A percentile compares a stretch with the other conserved stretches of the same genome.
phyloP scores from a whole-genome alignment of 2,888 invertebrate genomes.

The Ormyrus labotus region DNA sequence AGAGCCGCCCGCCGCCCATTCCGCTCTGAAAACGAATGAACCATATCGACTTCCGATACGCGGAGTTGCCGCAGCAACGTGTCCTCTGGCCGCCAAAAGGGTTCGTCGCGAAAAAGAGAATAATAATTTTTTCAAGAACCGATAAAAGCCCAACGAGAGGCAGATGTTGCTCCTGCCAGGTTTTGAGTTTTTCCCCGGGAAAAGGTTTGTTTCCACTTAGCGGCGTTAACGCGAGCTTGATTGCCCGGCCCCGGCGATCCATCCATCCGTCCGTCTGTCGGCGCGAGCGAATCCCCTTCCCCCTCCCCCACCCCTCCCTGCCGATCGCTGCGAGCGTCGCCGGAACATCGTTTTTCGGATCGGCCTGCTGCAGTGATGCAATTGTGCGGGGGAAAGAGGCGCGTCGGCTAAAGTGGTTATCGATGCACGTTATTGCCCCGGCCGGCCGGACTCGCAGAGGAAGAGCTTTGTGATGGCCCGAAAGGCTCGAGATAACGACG shows the following conservation, averaged over 20 bases:
- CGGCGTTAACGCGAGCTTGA: constrained; percentile 69
- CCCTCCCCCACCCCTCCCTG: neutral
- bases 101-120: constrained; percentile 2
- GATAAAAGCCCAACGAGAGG: constrained; percentile 41
- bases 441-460: too few species aligned
- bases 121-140: constrained; percentile 45
- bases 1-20: neutral
- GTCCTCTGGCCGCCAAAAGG: neutral
- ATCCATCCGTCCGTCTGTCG: constrained; percentile 60
- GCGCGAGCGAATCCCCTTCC: neutral
- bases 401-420: too few species aligned
- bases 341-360: too few species aligned
- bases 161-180: too few species aligned
- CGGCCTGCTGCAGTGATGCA: too few species aligned
- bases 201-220: constrained; percentile 68
- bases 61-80: neutral
- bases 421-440: too few species aligned
- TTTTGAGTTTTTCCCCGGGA: neutral
- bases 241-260: constrained; percentile 64
- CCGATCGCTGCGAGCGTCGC: too few species aligned
- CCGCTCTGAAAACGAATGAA: constrained; percentile 5
- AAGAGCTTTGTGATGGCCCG: too few species aligned
- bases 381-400: too few species aligned
- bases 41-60: constrained; percentile 41
- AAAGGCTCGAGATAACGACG: too few species aligned